Conservation (phyloP, 2,888 invertebrate species). For the Phasia obesa region DNA sequence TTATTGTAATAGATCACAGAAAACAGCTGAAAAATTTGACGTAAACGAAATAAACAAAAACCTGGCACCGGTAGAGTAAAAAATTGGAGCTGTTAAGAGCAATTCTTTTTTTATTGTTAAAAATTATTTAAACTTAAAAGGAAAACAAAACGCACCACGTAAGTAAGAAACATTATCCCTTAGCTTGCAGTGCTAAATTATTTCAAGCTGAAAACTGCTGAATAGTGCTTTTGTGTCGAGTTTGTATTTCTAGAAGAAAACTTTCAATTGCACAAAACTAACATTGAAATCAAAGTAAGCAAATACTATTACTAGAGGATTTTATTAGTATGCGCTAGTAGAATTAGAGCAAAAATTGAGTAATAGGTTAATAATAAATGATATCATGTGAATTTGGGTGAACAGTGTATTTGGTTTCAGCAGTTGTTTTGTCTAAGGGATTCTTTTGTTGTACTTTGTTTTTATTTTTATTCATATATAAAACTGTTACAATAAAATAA, state of each 20-base stretch:
- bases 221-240: neutral
- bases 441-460: neutral
- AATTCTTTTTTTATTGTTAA: neutral
- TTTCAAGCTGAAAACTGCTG: neutral
- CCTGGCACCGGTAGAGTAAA: constrained; percentile 36
- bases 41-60: constrained; percentile 50
- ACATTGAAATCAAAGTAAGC: constrained; percentile 21
- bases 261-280: neutral
- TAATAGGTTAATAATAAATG: constrained; percentile 13
- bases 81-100: constrained; percentile 10
- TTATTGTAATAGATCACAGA: constrained; percentile 5
- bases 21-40: constrained; percentile 24
- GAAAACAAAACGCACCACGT: constrained; percentile 2
- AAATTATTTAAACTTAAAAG: constrained; percentile 2
- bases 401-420: neutral
- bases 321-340: constrained; percentile 17
- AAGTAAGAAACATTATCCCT: constrained; percentile 31
- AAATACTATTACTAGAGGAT: constrained; percentile 11
- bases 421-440: neutral
- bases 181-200: neutral
- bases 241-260: neutral
- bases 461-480: too few relatives aligned
- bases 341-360: constrained; percentile 37
- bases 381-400: constrained; percentile 5
- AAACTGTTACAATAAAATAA: neutral